phyloP scores from a whole-genome alignment of 2,113 vertebrate species.

The Podarcis raffonei region DNA sequence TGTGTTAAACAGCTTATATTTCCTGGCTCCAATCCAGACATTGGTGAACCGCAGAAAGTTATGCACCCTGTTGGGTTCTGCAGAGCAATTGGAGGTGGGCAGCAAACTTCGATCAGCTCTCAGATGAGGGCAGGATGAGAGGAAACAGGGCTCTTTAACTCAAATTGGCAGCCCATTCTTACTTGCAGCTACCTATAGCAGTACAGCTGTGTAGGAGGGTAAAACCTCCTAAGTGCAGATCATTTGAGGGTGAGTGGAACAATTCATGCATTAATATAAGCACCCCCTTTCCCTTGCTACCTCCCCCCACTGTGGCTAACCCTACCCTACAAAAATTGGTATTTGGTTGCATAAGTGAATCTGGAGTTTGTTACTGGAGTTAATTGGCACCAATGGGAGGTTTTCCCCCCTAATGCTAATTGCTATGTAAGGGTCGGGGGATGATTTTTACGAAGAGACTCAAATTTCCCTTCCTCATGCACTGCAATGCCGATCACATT shows the following conservation, averaged over 20 bases:
- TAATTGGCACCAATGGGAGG: not conserved
- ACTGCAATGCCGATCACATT: no score
- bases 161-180: not conserved
- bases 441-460: no score
- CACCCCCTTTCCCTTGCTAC: not conserved
- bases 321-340: not conserved
- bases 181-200: not conserved
- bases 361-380: not conserved
- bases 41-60: not conserved
- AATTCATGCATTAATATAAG: not conserved
- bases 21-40: not conserved
- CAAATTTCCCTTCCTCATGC: no score
- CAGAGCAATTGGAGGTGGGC: not conserved
- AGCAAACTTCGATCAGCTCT: not conserved
- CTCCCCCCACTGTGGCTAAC: not conserved
- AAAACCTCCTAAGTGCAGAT: not conserved
- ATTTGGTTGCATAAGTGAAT: not conserved
- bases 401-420: not conserved
- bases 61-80: not conserved
- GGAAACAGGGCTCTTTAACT: not conserved
- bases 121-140: not conserved
- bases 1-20: not conserved
- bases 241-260: not conserved
- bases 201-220: not conserved
- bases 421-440: not conserved